Evolutionary conservation across 2,113 vertebrate species (phyloP), one percentile per base, ranked within the genome.

Genomic region (Coryphaenoides rupestris): DNA sequence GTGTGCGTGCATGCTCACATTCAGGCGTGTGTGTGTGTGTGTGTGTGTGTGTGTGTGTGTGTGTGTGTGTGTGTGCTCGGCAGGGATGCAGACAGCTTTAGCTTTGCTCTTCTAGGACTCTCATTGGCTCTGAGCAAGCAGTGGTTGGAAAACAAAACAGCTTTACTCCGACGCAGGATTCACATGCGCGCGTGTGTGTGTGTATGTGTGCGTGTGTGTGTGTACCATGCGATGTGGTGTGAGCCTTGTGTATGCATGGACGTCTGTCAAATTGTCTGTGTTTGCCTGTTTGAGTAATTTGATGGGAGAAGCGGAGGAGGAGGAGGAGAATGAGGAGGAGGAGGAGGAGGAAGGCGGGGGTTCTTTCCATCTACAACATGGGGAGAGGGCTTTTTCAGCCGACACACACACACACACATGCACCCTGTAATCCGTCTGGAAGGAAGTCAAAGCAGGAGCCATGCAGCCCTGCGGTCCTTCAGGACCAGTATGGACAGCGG

Each of bases 401-500:
- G n/a, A 68, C 60, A 50, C 57, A 73, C 58, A 62, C 69, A 68
- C 72, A 63, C 62, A 63, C 58, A 60, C 60, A 52, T 66, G 23
- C 28, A 55, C 47, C 13, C 52, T 24, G 65, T 80, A 81, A 81
- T 83, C 70, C 76, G 72, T 65, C 56, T 79, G 74, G 68, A 80
- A 69, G 68, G 66, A 63, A 69, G 53, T 66, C 55, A 77, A 73
- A 77, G 67, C 65, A 75, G 73, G 72, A 86, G 74, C 86, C 82
- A 14, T 76, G 81, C 73, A 81, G 72, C 70, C 85, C 88, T 82
- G 81, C 80, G 76, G 75, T 89, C 88, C 88, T 88, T 74, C 84
- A 86, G 86, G 88, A 87, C 88, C 88, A 71, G 49, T 79, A 77
- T 75, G 71, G 76, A 83, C 76, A 88, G 68, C 82, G 73, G 71